Base-by-base conservation (phyloP, 2,113 vertebrate species). In the Campylorhamphus procurvoides region DNA sequence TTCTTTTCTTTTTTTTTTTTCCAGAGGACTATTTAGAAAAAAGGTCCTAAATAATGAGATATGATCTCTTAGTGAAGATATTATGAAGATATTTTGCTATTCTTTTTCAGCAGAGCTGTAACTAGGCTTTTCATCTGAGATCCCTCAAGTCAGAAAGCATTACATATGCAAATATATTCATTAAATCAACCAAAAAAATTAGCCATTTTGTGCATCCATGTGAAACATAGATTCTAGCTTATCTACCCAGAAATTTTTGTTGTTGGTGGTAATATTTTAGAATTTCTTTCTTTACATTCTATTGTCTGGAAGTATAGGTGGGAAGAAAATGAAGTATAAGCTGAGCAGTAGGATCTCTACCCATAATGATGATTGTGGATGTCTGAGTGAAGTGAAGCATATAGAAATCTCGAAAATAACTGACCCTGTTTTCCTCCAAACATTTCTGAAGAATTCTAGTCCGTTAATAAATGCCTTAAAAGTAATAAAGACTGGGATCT, bases 381-480 rank as follows among this genome's bases (percentile, higher is more conserved):
- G 72, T 90, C 39, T 87, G 86, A 59, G 53, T 90, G 86, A 94
- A 96, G 52, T 84, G 90, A 75, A 84, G 88, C 96, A 86, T 87
- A 69, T 35, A 76, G 83, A 81, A 87, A 53, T 69, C 47, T 93
- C 1, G 6, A 87, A 90, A 93, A 93, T 75, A 90, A 84, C 68
- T 64, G 60, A 87, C 90, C 55, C 16, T 94, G 49, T 91, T 96
- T 93, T 94, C 27, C 87, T 94, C 44, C 2, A 7, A 90, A 69
- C 40, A 46, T 95, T 81, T 94, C 88, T 84, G 88, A 89, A 84
- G 92, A 94, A 96, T 94, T 96, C 49, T 78, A 14, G 18, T 96
- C 68, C 0, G 0, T 90, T 92, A 96, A 89, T 72, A 87, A 87
- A 76, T 82, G 49, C 64, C 69, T 96, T 96, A 86, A 92, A 93